Evolutionary conservation across 2,797 vertebrate genomes (phyloP), one percentile per base, ranked within the genome.

Genomic region (Schizothorax lantsangensis): DNA sequence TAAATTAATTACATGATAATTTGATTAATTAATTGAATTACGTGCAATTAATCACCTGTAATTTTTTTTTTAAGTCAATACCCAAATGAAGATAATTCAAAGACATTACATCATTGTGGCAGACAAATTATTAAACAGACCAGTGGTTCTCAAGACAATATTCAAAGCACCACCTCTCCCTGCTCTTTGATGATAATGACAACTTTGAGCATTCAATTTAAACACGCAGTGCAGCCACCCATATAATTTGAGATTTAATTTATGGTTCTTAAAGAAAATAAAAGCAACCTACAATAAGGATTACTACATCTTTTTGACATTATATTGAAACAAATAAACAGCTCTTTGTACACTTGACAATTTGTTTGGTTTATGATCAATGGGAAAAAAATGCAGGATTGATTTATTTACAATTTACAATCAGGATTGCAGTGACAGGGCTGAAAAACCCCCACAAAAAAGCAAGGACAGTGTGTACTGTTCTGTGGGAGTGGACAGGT

Each of bases 181-280:
- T 69, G 26, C 6, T 69, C 79, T 81, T 81, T 81, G 79, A 81
- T 81, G 62, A 81, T 81, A 81, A 81, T 81, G 64, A n/a, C 8
- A 21, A 49, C 79, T 68, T 36, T 79, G 78, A 68, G 62, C 26
- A 81, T 21, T 66, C 33, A 2, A 66, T 66, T 81, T 81, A 80
- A 80, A 80, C 59, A 64, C 9, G 54, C 79, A 66, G 8, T 30
- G n/a, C n/a, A 68, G 43, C 43, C 62, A 69, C 62, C 62, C 62
- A 33, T 81, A 9, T 81, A n/a, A 81, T 81, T 81, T 81, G 45
- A 23, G 62, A 68, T 81, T 81, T 68, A 81, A 81, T 81, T 36
- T 10, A 36, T 38, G 43, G 64, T 33, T 81, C 38, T 64, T 33
- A 21, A 64, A 80, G 78, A 79, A 79, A 64, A 59, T 5, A 23